Evolutionary conservation across 2,113 vertebrate genomes (phyloP).

Genomic region (Neodontobutis hainanensis): DNA sequence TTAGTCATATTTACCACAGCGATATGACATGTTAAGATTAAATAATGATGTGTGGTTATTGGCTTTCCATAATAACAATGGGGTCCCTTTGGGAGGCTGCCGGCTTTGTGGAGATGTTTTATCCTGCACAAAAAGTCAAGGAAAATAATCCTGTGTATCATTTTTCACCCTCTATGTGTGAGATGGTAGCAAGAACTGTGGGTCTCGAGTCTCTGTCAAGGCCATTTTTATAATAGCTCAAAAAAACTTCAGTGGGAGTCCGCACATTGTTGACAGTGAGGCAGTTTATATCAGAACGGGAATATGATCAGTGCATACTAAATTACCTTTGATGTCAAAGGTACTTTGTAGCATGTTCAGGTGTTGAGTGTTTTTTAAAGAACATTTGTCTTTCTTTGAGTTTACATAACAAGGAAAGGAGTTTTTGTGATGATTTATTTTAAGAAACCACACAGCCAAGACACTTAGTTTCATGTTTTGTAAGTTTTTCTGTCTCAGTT

Average conservation of each 20-base stretch:
- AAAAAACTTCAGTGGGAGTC: slow-evolving; percentile 56
- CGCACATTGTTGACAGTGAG: slow-evolving; percentile 32
- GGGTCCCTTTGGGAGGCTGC: slow-evolving; percentile 29
- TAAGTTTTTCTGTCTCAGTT: too few relatives aligned
- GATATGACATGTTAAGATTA: slow-evolving; percentile 66
- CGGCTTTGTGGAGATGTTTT: slow-evolving; percentile 42
- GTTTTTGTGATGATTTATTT: neutral
- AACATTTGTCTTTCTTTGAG: neutral
- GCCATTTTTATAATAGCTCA: slow-evolving; percentile 43
- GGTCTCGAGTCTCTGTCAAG: slow-evolving; percentile 31
- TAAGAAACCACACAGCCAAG: neutral
- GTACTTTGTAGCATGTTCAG: neutral
- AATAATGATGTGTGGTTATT: slow-evolving; percentile 60
- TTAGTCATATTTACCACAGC: slow-evolving; percentile 57
- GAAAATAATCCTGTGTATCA: slow-evolving; percentile 50
- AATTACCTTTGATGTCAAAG: slow-evolving; percentile 31
- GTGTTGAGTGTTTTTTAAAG: slow-evolving; percentile 16
- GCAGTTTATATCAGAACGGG: slow-evolving; percentile 22
- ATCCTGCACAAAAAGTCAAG: slow-evolving; percentile 44
- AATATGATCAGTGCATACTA: slow-evolving; percentile 30
- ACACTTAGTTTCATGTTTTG: neutral
- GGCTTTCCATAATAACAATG: slow-evolving; percentile 54
- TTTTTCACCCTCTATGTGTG: slow-evolving; percentile 48
- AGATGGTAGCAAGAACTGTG: slow-evolving; percentile 13
- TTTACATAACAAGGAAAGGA: neutral